Base-by-base conservation (phyloP, 2,113 vertebrate genomes). In the Micronycteris hirsuta region DNA sequence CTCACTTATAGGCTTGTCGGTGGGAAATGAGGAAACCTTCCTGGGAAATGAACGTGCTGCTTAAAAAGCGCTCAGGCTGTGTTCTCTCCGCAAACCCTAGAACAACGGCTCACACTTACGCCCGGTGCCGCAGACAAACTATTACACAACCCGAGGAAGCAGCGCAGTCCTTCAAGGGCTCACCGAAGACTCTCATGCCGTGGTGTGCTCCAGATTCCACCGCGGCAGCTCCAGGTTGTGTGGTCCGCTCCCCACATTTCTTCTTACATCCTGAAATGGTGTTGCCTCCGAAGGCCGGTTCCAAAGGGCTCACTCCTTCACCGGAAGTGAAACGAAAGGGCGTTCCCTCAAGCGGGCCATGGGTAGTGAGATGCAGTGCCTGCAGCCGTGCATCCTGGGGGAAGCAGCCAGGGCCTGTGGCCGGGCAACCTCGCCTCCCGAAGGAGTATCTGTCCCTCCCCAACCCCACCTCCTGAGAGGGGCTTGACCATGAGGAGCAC, bases 1-100 rank as follows among this genome's bases (percentile, higher is more conserved):
- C 67, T 91, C 95, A 54, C 70, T 94, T 88, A 96, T 58, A 43
- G 92, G 67, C 80, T 70, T 17, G 28, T 76, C 81, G 95, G 93
- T 47, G 61, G 56, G 93, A 20, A 74, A 82, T 90, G 96, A 94
- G 65, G 41, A 67, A 86, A 63, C 94, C 84, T 94, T 89, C 96
- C 76, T 76, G 80, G 15, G 71, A 92, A 97, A 89, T 63, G 71
- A 97, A 84, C 90, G 93, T 31, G 12, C 65, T 11, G 26, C 85
- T 22, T 22, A n/a, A 90, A 65, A 96, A 94, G 95, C 86, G 33
- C 94, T 85, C 71, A 91, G 15, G 92, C 54, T n/a, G 63, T 22
- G 63, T 94, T 97, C 93, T 97, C 14, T 94, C 33, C 43, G 11
- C 58, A 31, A 86, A 56, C 41, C 76, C 20, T 31, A 84, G 47